Base-by-base conservation (phyloP, 2,888 invertebrate species). In the Aleiodes alternator region DNA sequence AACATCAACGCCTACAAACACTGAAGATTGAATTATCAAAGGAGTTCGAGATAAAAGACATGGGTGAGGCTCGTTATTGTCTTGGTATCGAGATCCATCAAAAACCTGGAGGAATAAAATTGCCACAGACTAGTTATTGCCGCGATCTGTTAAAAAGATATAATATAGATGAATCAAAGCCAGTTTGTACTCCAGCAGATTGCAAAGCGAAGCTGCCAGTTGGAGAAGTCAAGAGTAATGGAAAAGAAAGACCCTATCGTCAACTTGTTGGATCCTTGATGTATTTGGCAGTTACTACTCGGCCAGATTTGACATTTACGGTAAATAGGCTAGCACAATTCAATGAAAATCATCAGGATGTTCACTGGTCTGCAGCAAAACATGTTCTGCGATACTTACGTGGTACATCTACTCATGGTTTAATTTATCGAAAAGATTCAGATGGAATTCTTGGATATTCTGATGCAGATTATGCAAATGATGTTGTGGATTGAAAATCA, bases 41-140 rank as follows among this genome's bases (percentile, higher is more conserved):
- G 53, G 72, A 48, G 5, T 81, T 80, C n/a, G 68, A 81, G 29
- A 79, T 81, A 8, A 79, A 81, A 61, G 80, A 82, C 64, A 66
- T 82, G 11, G 80, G 82, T n/a, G 61, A 79, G 59, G 66, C 75
- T 4, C 78, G 75, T 71, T 61, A 74, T 55, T 82, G 79, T 73
- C 38, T 81, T 7, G 81, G 81, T 5, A 76, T 83, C 69, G 75
- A 68, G 53, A 77, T 82, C 11, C 12, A 43, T n/a, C 75, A 64
- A 64, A 69, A 80, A 5, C 56, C 66, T 14, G 16, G 72, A n/a
- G 64, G 56, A 59, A 77, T 77, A n/a, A 29, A 34, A 6, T 66
- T 81, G 31, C 56, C 77, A 72, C 81, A 80, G 66, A 73, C 71
- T 29, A 74, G 75, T 0, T 80, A 82, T 38, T 80, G 81, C 48